Evolutionary conservation across 2,797 vertebrate species (phyloP), one percentile per base, ranked within the genome.

Genomic region (Paramormyrops hopkinsi): DNA sequence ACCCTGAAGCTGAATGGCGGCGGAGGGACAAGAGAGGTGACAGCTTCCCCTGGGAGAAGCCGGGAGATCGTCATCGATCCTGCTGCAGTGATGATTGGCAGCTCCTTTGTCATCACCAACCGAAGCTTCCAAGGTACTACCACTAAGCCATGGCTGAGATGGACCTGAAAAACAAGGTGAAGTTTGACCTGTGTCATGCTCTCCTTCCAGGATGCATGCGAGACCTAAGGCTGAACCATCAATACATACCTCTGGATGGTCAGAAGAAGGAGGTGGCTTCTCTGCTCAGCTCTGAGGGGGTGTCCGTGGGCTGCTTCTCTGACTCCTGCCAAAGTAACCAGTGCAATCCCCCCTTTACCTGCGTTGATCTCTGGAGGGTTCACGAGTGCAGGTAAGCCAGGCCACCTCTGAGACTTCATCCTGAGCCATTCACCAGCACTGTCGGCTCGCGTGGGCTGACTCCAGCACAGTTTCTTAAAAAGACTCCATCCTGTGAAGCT

Each of bases 311-410:
- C 84, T 98, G 97, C 90, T 94, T 94, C n/a, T 98, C 97, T 0
- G 96, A 97, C 90, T 96, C 97, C 88, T 98, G 97, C 93, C 97
- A 95, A 90, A 97, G 91, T 92, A 97, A 97, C 93, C 96, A 97
- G 6, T 98, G 97, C 86, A 96, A 92, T 91, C 95, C 94, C 62
- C 96, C 96, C 56, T 97, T 97, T 92, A 95, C 97, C 90, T 98
- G 97, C 48, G 95, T 97, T 41, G 97, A 98, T 93, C 92, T 98
- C 91, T 98, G 97, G 97, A 96, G 97, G 94, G 96, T 96, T 89
- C 96, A 98, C 0, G 96, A 98, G 93, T 97, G 97, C 97, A 97
- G 97, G 97, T 97, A 93, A 69, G 48, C 29, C 29, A 14, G 3
- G 19, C 54, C 86, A 2, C 86, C 33, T 8, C 2, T 46, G 19